Base-by-base conservation (phyloP, 2,113 vertebrate genomes). In the Dendropsophus ebraccatus region DNA sequence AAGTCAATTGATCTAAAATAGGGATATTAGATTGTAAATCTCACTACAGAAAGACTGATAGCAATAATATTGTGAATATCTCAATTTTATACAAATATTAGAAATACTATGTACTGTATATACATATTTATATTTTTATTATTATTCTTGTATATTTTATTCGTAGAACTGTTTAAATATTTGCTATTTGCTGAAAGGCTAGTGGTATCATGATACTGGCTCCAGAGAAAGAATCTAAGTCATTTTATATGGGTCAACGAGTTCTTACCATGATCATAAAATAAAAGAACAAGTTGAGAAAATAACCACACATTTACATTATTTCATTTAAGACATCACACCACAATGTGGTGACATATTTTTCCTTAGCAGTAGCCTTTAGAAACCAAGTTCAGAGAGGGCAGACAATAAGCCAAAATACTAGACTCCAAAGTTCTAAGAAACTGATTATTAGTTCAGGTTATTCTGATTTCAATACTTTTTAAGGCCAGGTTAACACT, bases 231-330 rank as follows among this genome's bases (percentile, higher is more conserved):
- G 52, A 75, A 47, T 25, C 76, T n/a, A n/a, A 58, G 77, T 25
- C n/a, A 80, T 45, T 80, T 32, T 60, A 5, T 25, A 62, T 62
- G 2, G 35, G 77, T 80, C 77, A 80, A 41, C 21, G 16, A 58
- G 77, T 80, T 80, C 54, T 60, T 56, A 56, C 75, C 52, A 52
- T 60, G 54, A 60, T 80, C 77, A 60, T 80, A 80, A 45, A 41
- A 80, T 45, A 41, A 41, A 80, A 80, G 21, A 41, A 58, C 52
- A 79, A 58, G 19, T 56, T 25, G 1, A 60, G 37, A 17, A 80
- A 41, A 50, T 75, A 16, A 30, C 54, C 56, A 60, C 76, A 37
- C 7, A 12, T 79, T 60, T 16, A 45, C 35, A 12, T 25, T 1
- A 32, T 54, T 52, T 77, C 30, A 62, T 60, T 60, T 80, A 19